phyloP scores from a whole-genome alignment of 1,140 invertebrate species.

The Parapsyche elsis region DNA sequence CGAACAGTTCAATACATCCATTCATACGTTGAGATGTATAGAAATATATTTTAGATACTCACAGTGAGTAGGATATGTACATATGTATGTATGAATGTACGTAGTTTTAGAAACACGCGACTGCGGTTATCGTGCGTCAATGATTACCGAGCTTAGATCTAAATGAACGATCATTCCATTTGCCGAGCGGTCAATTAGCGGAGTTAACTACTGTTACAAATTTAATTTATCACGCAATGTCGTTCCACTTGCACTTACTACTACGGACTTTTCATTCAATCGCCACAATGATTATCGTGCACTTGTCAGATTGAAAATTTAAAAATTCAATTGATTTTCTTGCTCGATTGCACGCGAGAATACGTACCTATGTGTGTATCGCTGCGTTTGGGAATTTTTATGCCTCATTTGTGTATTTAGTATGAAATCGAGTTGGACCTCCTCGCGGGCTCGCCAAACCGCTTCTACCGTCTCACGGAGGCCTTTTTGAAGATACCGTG shows the following conservation, averaged over 20 bases:
- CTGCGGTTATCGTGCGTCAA: constrained; percentile 22
- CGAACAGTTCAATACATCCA: background rate
- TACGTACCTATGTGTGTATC: too few relatives aligned
- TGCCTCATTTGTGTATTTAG: constrained; percentile 27
- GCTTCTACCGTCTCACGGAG: background rate
- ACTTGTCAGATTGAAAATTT: too few relatives aligned
- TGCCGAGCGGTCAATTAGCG: constrained; percentile 39
- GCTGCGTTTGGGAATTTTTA: constrained; percentile 11
- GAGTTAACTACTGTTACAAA: constrained; percentile 38
- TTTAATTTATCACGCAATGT: constrained; percentile 45
- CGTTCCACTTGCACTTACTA: background rate
- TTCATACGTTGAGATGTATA: background rate
- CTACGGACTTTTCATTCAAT: too few relatives aligned
- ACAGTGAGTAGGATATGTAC: too few relatives aligned
- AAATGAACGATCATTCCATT: constrained; percentile 43
- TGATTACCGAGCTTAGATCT: constrained; percentile 36
- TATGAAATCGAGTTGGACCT: constrained; percentile 32
- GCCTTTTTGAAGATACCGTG: constrained; percentile 27
- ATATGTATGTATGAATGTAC: background rate
- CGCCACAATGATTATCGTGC: too few relatives aligned
- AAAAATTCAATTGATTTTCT: too few relatives aligned
- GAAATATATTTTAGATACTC: background rate
- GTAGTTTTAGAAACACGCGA: constrained; percentile 13
- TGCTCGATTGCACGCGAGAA: too few relatives aligned
- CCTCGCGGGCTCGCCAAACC: constrained; percentile 1